A percentile compares a stretch with the other conserved stretches of the same genome.
phyloP scores from a whole-genome alignment of 1,140 invertebrate genomes.

The Drosophila mauritiana region DNA sequence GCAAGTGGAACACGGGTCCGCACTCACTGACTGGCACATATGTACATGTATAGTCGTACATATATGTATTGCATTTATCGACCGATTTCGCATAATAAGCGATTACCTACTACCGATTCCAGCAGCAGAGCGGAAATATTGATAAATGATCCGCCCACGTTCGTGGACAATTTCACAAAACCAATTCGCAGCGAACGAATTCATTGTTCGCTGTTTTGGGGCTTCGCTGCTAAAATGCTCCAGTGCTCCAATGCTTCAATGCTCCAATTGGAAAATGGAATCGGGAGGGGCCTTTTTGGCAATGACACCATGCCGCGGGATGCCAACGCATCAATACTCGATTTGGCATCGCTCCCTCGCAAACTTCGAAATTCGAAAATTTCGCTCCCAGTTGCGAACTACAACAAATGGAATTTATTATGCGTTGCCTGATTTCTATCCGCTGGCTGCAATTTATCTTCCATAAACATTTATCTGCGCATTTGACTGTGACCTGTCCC shows the following conservation, averaged over 20 bases:
- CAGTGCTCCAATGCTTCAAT: background rate
- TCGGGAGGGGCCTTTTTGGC: conserved; percentile 34
- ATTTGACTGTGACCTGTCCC: conserved; percentile 58
- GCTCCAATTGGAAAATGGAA: background rate
- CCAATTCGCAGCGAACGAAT: conserved; percentile 50
- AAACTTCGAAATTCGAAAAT: background rate
- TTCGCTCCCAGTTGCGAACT: conserved; percentile 50
- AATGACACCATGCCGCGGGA: conserved; percentile 51
- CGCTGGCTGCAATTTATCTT: conserved; percentile 70
- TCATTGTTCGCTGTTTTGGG: conserved; percentile 61
- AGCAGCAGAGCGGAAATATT: conserved; percentile 61
- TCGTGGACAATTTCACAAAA: conserved; percentile 61
- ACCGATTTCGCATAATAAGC: conserved; percentile 67
- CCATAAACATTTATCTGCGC: conserved; percentile 71
- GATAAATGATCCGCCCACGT: conserved; percentile 65
- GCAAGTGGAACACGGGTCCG: conserved; percentile 3
- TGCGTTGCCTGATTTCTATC: conserved; percentile 66
- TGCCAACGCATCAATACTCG: conserved; percentile 69
- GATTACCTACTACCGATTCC: conserved; percentile 47
- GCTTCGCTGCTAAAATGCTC: conserved; percentile 2
- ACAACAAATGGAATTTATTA: conserved; percentile 75
- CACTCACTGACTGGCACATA: background rate
- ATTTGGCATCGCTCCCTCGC: conserved; percentile 43
- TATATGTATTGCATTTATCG: conserved; percentile 39
- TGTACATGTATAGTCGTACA: too few species aligned